These are phyloP conservation scores for Pogona vitticeps DNA, from an alignment of 2,113 vertebrate genomes.

Conservation along the genomic window DNA sequence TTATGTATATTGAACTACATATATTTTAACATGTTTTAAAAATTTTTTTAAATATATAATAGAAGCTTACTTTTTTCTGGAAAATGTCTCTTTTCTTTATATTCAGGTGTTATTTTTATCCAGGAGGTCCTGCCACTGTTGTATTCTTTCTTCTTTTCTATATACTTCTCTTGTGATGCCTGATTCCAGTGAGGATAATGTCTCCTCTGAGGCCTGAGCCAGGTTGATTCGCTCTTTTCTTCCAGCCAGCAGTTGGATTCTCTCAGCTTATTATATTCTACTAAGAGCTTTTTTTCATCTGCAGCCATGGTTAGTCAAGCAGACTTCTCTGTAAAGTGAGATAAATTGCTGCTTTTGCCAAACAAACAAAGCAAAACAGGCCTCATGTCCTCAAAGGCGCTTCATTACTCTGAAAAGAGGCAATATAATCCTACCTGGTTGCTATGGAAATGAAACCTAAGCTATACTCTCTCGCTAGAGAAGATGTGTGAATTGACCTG, in stretches of 20 bases:
- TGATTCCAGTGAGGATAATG: slow-evolving; percentile 67
- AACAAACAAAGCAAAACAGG: slow-evolving; percentile 3
- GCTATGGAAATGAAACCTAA: slow-evolving; percentile 58
- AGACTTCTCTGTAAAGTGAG: accelerated
- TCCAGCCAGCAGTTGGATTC: slow-evolving; percentile 83
- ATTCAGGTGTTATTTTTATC: background rate
- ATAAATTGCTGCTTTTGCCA: background rate
- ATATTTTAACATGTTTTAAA: too few relatives aligned
- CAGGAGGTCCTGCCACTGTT: slow-evolving; percentile 51
- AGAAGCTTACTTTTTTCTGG: slow-evolving; percentile 70
- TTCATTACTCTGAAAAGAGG: accelerated
- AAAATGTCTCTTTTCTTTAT: slow-evolving; percentile 74
- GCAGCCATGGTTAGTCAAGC: background rate
- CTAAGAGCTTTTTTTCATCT: slow-evolving; percentile 46
- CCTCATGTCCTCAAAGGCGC: background rate
- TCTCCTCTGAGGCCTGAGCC: slow-evolving; percentile 73
- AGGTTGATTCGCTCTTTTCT: slow-evolving; percentile 52
- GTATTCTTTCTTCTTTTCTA: slow-evolving; percentile 26
- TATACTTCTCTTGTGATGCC: background rate
- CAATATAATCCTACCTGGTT: background rate
- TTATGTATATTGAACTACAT: too few relatives aligned
- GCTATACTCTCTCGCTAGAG: background rate
- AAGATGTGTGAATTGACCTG: background rate
- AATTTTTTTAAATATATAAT: too few relatives aligned
- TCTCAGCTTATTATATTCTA: slow-evolving; percentile 71